Conservation (phyloP, 2,888 invertebrate genomes). For the Pterobdella sp. region DNA sequence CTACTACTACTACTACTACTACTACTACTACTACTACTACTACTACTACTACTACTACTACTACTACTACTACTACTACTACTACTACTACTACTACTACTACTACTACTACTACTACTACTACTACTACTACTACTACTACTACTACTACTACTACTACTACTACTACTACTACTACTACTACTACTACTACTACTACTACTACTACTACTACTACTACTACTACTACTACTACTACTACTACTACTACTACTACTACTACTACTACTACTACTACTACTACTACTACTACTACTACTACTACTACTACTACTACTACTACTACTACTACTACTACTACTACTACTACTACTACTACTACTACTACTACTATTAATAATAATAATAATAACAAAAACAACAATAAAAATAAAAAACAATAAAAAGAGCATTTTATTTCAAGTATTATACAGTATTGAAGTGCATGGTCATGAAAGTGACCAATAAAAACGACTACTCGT, state of each 20-base stretch:
- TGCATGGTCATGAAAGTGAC: too few relatives aligned
- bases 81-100: slow-evolving; percentile 8
- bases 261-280: slow-evolving; percentile 8
- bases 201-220: slow-evolving; percentile 8
- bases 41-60: slow-evolving; percentile 8
- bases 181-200: slow-evolving; percentile 8
- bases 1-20: slow-evolving; percentile 6
- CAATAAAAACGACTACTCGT: too few relatives aligned
- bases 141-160: slow-evolving; percentile 8
- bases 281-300: slow-evolving; percentile 8
- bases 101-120: not conserved
- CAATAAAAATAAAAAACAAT: too few relatives aligned
- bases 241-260: slow-evolving; percentile 8
- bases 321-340: slow-evolving; percentile 6
- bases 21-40: not conserved
- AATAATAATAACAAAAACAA: too few relatives aligned
- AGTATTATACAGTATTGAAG: too few relatives aligned
- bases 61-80: not conserved
- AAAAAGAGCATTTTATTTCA: too few relatives aligned
- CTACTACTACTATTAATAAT: slow-evolving; percentile 8
- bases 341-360: slow-evolving; percentile 8
- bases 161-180: not conserved
- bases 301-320: slow-evolving; percentile 8
- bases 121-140: slow-evolving; percentile 8
- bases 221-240: slow-evolving; percentile 8